Percentiles rank a stretch among this genome's conserved stretches.
Evolutionary conservation across 2,113 vertebrate genomes (phyloP).

Genomic region (Eublepharis macularius): DNA sequence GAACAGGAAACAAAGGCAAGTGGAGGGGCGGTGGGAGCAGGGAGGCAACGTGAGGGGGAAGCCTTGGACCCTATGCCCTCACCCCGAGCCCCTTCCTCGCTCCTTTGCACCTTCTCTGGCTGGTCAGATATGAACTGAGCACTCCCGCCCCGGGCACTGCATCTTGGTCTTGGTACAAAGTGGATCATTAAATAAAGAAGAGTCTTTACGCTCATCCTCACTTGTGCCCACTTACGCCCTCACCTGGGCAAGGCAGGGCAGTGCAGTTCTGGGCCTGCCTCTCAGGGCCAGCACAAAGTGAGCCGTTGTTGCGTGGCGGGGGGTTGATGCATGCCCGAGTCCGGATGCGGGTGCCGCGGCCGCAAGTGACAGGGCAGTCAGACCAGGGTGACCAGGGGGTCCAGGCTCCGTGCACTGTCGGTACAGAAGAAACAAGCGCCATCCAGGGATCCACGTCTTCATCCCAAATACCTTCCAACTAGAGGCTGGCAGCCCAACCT

Average conservation of each 20-base stretch:
- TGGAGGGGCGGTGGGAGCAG: too few species aligned
- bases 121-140: not conserved
- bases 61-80: too few species aligned
- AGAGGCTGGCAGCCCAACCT: too few species aligned
- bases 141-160: not conserved
- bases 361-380: constrained; percentile 83
- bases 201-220: too few species aligned
- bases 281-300: constrained; percentile 74
- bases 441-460: too few species aligned
- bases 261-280: constrained; percentile 74
- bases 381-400: constrained; percentile 89
- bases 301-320: constrained; percentile 72
- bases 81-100: not conserved
- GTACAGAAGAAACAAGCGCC: not conserved
- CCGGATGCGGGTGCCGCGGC: constrained; percentile 73
- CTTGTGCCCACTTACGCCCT: not conserved
- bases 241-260: constrained; percentile 74
- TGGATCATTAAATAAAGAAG: too few species aligned
- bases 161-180: not conserved
- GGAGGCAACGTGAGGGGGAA: too few species aligned
- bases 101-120: not conserved
- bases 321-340: constrained; percentile 80
- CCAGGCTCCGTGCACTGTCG: constrained; percentile 81
- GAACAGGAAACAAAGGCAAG: too few species aligned
- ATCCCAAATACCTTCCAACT: too few species aligned